Conservation (phyloP, 1,140 invertebrate species). For the Sycophila sp. region DNA sequence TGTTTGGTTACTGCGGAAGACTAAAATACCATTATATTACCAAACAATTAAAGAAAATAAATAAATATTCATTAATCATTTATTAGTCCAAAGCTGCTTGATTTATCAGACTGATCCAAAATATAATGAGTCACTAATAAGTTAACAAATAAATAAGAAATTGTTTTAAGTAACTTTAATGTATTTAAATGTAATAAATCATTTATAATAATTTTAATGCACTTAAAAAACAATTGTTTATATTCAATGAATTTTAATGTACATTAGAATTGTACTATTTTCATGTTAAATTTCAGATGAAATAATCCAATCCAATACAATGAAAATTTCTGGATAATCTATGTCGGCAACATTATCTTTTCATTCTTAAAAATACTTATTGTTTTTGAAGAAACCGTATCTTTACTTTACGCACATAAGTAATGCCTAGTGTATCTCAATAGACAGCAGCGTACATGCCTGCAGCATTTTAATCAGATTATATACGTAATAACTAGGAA, state of each 20-base stretch:
- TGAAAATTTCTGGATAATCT: too few relatives aligned
- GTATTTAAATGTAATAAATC: not conserved
- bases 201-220: not conserved
- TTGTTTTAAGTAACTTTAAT: not conserved
- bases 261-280: not conserved
- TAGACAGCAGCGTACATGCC: slow-evolving; percentile 17
- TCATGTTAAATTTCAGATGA: not conserved
- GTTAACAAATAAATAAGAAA: too few relatives aligned
- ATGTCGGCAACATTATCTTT: too few relatives aligned
- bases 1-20: slow-evolving; percentile 9
- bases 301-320: not conserved
- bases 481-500: slow-evolving; percentile 60
- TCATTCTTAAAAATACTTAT: not conserved
- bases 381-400: slow-evolving; percentile 34
- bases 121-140: too few relatives aligned
- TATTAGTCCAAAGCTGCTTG: not conserved
- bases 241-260: not conserved
- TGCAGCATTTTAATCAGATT: slow-evolving; percentile 46
- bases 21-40: slow-evolving; percentile 9
- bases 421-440: slow-evolving; percentile 9
- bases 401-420: slow-evolving; percentile 23
- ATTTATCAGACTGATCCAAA: too few relatives aligned
- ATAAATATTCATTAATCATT: not conserved
- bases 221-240: not conserved
- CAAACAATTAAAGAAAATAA: not conserved